Evolutionary conservation across 1,140 invertebrate genomes (phyloP).

Genomic region (Macrobrachium nipponense): DNA sequence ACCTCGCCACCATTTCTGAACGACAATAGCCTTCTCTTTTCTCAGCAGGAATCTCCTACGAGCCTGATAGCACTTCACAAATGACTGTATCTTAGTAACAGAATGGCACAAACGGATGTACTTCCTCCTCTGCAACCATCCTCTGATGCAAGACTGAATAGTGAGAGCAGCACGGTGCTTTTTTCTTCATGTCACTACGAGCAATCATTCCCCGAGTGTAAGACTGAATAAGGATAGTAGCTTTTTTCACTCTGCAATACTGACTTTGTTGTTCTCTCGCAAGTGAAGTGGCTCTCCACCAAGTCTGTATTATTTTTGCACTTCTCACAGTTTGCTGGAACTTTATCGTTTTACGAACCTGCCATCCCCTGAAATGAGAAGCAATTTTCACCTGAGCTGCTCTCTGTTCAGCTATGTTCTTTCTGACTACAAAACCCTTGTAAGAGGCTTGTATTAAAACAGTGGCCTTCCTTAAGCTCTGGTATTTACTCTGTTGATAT

Average conservation of each 20-base stretch:
- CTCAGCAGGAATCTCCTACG: not conserved
- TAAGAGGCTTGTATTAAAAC: not conserved
- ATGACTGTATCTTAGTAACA: not conserved
- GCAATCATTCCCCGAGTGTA: not conserved
- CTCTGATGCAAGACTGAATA: too few relatives aligned
- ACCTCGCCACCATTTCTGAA: conserved; percentile 31
- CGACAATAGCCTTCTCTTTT: not conserved
- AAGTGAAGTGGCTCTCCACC: conserved; percentile 29
- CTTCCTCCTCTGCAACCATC: too few relatives aligned
- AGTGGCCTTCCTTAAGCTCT: not conserved
- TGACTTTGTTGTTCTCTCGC: conserved; percentile 6
- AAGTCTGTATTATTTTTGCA: conserved; percentile 25
- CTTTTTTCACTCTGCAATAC: conserved; percentile 7
- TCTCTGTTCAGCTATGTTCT: not conserved
- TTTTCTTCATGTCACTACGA: not conserved
- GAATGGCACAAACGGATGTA: too few relatives aligned
- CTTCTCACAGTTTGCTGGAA: not conserved
- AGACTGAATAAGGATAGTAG: conserved; percentile 4
- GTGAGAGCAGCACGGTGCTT: not conserved
- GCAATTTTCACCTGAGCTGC: conserved; percentile 22
- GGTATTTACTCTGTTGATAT: not conserved
- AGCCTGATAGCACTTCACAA: not conserved
- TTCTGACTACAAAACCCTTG: conserved; percentile 7
- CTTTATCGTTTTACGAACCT: not conserved
- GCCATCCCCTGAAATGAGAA: conserved; percentile 23